These are phyloP conservation scores for Enhydra lutris DNA, from an alignment of 2,113 vertebrate species.

Conservation along the genomic window DNA sequence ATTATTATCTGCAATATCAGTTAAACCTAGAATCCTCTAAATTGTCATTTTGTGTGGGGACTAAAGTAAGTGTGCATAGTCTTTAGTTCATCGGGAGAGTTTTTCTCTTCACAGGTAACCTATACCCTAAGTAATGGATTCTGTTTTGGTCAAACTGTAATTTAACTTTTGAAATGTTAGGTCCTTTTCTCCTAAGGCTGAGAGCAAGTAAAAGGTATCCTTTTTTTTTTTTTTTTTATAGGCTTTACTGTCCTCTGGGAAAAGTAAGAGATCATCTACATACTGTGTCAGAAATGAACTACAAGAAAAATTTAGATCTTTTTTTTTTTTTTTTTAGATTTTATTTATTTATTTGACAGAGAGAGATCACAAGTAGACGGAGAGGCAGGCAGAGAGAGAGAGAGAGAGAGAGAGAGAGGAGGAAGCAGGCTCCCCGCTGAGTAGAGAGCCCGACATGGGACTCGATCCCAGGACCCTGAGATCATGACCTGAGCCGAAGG, in stretches of 20 bases:
- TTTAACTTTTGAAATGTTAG: not conserved
- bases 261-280: not conserved
- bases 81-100: not conserved
- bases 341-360: too few relatives aligned
- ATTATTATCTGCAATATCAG: not conserved
- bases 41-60: not conserved
- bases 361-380: too few relatives aligned
- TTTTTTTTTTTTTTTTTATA: not conserved
- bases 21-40: not conserved
- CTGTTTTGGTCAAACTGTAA: not conserved
- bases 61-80: not conserved
- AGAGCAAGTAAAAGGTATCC: not conserved
- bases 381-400: too few relatives aligned
- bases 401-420: too few relatives aligned
- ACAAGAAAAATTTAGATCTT: not conserved
- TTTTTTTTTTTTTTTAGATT: too few relatives aligned
- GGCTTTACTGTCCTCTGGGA: not conserved
- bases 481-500: too few relatives aligned
- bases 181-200: not conserved
- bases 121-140: not conserved
- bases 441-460: too few relatives aligned
- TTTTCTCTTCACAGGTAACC: not conserved
- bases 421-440: too few relatives aligned
- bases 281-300: not conserved
- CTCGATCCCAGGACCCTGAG: too few relatives aligned